Percentiles rank a stretch among this genome's conserved stretches.
These are phyloP conservation scores for Meiosimyza decipiens DNA, from an alignment of 2,888 invertebrate genomes.

Conservation along the genomic window DNA sequence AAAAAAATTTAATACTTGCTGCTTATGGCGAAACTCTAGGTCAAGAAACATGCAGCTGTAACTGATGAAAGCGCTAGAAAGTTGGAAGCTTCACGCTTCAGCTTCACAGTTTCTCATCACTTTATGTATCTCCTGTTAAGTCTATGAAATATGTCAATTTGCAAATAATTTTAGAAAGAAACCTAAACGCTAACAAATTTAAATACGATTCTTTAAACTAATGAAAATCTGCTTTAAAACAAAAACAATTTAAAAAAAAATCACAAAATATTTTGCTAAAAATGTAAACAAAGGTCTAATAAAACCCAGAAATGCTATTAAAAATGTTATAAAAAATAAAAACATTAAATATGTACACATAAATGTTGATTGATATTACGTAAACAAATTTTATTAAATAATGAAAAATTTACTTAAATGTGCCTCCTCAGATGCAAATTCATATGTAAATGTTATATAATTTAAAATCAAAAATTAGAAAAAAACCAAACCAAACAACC, in stretches of 20 bases:
- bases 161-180: no score
- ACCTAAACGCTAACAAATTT: not conserved
- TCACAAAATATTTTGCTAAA: constrained; percentile 47
- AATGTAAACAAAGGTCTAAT: constrained; percentile 28
- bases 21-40: no score
- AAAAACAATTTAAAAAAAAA: not conserved
- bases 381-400: constrained; percentile 31
- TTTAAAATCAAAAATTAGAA: not conserved
- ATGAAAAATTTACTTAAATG: constrained; percentile 36
- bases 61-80: no score
- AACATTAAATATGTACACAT: constrained; percentile 18
- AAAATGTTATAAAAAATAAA: constrained; percentile 23
- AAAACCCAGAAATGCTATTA: constrained; percentile 29
- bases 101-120: no score
- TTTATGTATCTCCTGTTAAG: no score
- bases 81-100: no score
- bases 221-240: not conserved
- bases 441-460: constrained; percentile 10
- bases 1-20: no score
- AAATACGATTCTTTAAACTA: not conserved
- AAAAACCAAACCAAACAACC: not conserved
- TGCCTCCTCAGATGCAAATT: constrained; percentile 42
- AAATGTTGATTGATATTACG: constrained; percentile 34
- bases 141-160: no score
- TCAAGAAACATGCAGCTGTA: no score